Evolutionary conservation across 2,113 vertebrate genomes (phyloP), one percentile per base, ranked within the genome.

Genomic region (Coregonus clupeaformis): DNA sequence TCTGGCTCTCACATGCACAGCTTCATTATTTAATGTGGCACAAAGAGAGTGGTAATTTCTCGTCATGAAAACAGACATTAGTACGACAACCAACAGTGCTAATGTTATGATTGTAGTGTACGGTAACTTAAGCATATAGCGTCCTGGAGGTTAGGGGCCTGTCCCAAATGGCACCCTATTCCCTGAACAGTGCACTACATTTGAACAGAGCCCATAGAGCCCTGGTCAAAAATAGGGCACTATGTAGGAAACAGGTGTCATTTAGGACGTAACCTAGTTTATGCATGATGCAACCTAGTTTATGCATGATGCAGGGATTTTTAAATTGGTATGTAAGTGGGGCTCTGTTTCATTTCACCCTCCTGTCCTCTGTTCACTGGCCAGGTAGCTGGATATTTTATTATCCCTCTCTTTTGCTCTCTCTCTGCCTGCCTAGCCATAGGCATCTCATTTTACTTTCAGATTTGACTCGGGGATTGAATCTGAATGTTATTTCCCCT

Each of bases 391-490:
- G 32, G 32, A 36, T 32, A 36, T 36, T 36, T 7, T 36, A 0
- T 14, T 1, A 47, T 68, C 20, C 27, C 11, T 71, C 7, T 2
- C 24, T 12, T 14, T 5, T 11, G 13, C 71, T 11, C 9, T 1
- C 36, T 42, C 7, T 42, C 36, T 32, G 30, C 2, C 64, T 30
- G 22, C 36, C 45, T 18, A 3, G 57, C 77, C 75, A 42, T 14
- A 0, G 71, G 77, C 71, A 1, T 52, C 78, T 82, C 4, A 84
- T 86, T 84, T 81, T 18, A 70, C 78, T 80, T 64, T 81, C 57
- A 76, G 69, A 78, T 85, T 80, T 71, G 57, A 79, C 25, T 4
- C 6, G 52, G 67, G 81, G 69, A 71, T 71, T 80, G 72, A 83
- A 79, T 82, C 62, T 65, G 6, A 81, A 84, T 78, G 72, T 68